A percentile compares a stretch with the other conserved stretches of the same genome.
These are phyloP conservation scores for Platerodrilus igneus DNA, from an alignment of 2,888 invertebrate genomes.

Conservation along the genomic window DNA sequence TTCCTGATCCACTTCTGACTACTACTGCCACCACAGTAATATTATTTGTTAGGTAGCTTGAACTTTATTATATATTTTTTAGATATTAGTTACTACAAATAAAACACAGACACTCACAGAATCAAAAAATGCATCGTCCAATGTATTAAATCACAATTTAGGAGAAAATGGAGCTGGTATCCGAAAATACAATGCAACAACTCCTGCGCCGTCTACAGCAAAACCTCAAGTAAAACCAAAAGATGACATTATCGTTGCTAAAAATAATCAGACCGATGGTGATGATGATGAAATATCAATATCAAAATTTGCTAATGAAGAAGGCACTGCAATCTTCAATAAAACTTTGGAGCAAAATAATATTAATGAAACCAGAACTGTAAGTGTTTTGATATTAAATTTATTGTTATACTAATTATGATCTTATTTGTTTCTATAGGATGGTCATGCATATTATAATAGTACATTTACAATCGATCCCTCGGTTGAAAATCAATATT, in stretches of 20 bases:
- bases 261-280: constrained; percentile 10
- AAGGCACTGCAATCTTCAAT: constrained; percentile 38
- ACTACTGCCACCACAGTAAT: constrained; percentile 5
- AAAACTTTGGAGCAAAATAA: constrained; percentile 47
- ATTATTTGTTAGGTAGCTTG: background rate
- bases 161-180: constrained; percentile 53
- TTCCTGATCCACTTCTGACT: background rate
- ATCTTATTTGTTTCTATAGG: constrained; percentile 47
- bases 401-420: background rate
- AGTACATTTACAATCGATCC: constrained; percentile 63
- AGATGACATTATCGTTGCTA: constrained; percentile 18
- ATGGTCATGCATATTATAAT: constrained; percentile 75
- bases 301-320: constrained; percentile 41
- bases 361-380: constrained; percentile 44
- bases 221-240: constrained; percentile 16
- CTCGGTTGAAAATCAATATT: constrained; percentile 58
- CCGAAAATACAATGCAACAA: constrained; percentile 30
- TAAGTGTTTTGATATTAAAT: constrained; percentile 23
- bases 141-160: constrained; percentile 35
- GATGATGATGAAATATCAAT: constrained; percentile 41
- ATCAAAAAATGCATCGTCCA: background rate
- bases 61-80: no score
- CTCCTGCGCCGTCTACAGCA: constrained; percentile 2
- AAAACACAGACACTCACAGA: background rate
- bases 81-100: no score